Base-by-base conservation (phyloP, 1,140 invertebrate genomes). In the Cepaea nemoralis region DNA sequence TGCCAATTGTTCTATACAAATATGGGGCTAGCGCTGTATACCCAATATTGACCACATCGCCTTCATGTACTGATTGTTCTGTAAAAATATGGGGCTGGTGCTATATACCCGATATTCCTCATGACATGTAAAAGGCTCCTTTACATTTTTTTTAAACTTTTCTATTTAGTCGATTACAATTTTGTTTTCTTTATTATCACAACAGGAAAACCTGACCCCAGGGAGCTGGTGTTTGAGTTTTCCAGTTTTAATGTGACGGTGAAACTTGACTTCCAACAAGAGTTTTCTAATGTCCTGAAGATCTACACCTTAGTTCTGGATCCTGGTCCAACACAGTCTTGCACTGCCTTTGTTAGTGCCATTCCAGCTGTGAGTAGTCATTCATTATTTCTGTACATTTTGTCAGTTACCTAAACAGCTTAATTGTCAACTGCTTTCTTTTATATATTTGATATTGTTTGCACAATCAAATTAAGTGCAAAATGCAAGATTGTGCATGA, bases 251-350 rank as follows among this genome's bases (percentile, higher is more conserved):
- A 77, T 50, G 83, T 86, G 12, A 77, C 70, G 5, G 70, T 89
- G n/a, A 81, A 86, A 80, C 81, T 89, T 35, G 85, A 87, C 55
- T 89, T 88, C 75, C 88, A 89, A 71, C 82, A 85, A 55, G 88
- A 88, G 19, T 88, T 88, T 77, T 87, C 87, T 22, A 89, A 89
- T 77, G 84, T 89, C 8, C 77, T 89, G 12, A 85, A 85, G 39
- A 80, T 88, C 31, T 86, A 86, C 76, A 76, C 83, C 31, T 85
- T 81, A 16, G 87, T 89, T 27, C 83, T 80, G 24, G 73, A 86
- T 31, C 77, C 75, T n/a, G 88, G 87, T 0, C 74, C 50, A 19
- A 82, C 84, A 8, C 1, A 59, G 0, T n/a, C 80, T 5, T 87
- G 87, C 76, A 77, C 83, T n/a, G 88, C 84, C 10, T 85, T 76